Percentiles rank a stretch among this genome's conserved stretches.
Conservation (phyloP, 2,797 vertebrate genomes). For the Enteromius unitaeniatus region DNA sequence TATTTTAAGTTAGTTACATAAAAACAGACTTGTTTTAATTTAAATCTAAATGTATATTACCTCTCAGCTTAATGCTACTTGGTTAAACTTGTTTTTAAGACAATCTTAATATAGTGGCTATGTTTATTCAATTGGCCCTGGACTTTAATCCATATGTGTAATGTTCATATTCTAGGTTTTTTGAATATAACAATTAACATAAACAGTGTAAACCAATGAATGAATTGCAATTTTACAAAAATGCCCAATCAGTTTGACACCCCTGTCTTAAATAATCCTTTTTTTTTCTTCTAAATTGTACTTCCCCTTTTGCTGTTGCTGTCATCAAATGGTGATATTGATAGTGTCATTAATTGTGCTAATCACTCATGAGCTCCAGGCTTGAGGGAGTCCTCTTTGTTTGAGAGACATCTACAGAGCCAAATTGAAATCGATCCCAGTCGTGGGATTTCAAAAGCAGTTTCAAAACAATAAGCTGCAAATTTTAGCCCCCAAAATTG, state of each 20-base stretch:
- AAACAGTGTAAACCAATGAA: background rate
- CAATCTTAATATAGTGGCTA: background rate
- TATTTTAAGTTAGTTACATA: background rate
- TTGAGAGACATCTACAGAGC: constrained; percentile 56
- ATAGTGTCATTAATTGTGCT: constrained; percentile 62
- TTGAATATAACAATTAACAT: background rate
- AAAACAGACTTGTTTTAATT: background rate
- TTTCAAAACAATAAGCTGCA: constrained; percentile 57
- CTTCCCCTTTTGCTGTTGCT: constrained; percentile 32
- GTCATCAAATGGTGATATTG: constrained; percentile 45
- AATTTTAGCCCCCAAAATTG: constrained; percentile 50
- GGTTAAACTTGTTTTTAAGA: background rate
- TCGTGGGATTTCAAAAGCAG: constrained; percentile 55
- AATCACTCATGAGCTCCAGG: constrained; percentile 58
- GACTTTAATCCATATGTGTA: background rate
- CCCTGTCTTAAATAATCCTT: background rate
- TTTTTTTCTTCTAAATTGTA: background rate
- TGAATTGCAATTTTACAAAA: background rate
- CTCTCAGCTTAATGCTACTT: background rate
- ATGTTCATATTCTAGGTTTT: background rate
- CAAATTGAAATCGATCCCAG: constrained; percentile 59
- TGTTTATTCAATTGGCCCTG: background rate
- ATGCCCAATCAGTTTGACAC: too few species aligned
- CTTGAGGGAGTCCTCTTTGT: constrained; percentile 53
- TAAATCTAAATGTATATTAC: background rate